Conservation (phyloP, 2,888 invertebrate genomes). For the Pterobdella sp. region DNA sequence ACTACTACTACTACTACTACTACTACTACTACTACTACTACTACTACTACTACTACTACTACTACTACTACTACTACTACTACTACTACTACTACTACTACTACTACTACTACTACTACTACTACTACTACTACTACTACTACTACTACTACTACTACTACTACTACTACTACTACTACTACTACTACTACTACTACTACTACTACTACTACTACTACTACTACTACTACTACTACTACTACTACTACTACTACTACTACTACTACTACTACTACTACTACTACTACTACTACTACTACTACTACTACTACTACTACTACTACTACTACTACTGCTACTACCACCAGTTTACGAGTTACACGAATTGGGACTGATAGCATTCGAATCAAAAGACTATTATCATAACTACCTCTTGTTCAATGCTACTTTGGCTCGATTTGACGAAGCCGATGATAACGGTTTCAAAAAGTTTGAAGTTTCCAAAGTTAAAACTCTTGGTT, state of each 20-base stretch:
- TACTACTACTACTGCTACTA: background rate
- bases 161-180: background rate
- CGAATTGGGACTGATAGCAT: background rate
- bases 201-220: slow-evolving; percentile 1
- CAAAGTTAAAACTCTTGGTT: background rate
- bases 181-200: slow-evolving; percentile 1
- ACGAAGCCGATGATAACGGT: background rate
- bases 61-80: background rate
- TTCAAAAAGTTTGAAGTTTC: background rate
- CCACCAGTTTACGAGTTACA: background rate
- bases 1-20: slow-evolving; percentile 1
- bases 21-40: slow-evolving; percentile 1
- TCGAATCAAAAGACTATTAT: background rate
- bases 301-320: slow-evolving; percentile 1
- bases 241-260: slow-evolving; percentile 1
- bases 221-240: slow-evolving; percentile 1
- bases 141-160: slow-evolving; percentile 1
- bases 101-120: slow-evolving; percentile 1
- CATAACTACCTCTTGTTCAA: slow-evolving; percentile 11
- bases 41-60: slow-evolving; percentile 1
- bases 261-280: slow-evolving; percentile 1
- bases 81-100: slow-evolving; percentile 1
- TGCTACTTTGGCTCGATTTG: background rate
- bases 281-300: slow-evolving; percentile 1
- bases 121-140: background rate